Evolutionary conservation across 2,113 vertebrate genomes (phyloP).

Genomic region (Myocastor coypus): DNA sequence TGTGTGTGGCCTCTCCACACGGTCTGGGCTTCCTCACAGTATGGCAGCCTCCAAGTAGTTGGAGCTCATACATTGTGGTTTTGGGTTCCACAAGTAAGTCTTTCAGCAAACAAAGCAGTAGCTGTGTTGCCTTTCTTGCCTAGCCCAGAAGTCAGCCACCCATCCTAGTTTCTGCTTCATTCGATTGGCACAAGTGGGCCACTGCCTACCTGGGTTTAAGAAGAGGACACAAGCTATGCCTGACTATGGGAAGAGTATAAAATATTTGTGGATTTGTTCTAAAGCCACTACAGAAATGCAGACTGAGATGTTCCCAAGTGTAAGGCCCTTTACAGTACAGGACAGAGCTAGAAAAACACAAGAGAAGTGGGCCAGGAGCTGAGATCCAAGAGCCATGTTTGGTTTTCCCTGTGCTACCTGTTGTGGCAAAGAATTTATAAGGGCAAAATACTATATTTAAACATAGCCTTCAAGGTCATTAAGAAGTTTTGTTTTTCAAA

Average conservation of each 20-base stretch:
- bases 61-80: neutral
- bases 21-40: conserved; percentile 42
- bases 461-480: conserved; percentile 15
- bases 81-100: neutral
- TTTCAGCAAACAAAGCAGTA: neutral
- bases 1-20: neutral
- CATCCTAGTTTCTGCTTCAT: conserved; percentile 3
- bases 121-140: neutral
- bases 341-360: neutral
- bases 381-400: neutral
- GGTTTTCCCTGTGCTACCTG: neutral
- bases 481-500: conserved; percentile 44
- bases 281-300: neutral
- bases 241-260: neutral
- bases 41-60: neutral
- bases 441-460: neutral
- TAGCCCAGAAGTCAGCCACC: neutral
- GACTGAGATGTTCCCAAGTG: neutral
- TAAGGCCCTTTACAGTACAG: neutral
- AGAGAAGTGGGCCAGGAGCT: neutral
- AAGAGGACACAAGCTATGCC: neutral
- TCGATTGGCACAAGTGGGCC: conserved; percentile 4
- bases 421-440: conserved; percentile 35
- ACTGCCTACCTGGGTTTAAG: neutral
- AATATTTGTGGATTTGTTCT: neutral